These are phyloP conservation scores for Tuta absoluta DNA, from an alignment of 2,888 invertebrate species.

Conservation along the genomic window DNA sequence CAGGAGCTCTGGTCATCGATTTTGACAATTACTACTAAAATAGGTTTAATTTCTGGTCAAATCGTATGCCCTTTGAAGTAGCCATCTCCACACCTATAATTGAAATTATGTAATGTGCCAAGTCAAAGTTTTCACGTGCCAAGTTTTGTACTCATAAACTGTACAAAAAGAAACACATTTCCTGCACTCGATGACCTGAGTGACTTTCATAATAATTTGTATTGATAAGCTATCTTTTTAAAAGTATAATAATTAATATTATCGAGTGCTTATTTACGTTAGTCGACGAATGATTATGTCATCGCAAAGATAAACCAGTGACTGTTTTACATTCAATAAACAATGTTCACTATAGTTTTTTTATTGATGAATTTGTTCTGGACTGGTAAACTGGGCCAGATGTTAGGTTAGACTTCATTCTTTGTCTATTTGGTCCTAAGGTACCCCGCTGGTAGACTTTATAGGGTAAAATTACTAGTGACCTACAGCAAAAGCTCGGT, in stretches of 20 bases:
- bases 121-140: slow-evolving; percentile 2
- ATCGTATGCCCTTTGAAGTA: too few species aligned
- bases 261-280: background rate
- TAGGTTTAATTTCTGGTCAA: too few species aligned
- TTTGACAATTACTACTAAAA: too few species aligned
- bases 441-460: too few species aligned
- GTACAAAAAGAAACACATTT: background rate
- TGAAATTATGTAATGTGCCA: background rate
- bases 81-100: background rate
- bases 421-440: too few species aligned
- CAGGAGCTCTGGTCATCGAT: too few species aligned
- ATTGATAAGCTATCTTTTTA: background rate
- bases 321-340: slow-evolving; percentile 33
- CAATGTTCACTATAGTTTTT: background rate
- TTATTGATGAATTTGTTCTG: background rate
- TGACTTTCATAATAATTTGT: slow-evolving; percentile 4
- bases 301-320: slow-evolving; percentile 42
- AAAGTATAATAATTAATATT: background rate
- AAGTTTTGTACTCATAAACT: background rate
- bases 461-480: too few species aligned
- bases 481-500: too few species aligned
- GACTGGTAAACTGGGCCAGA: background rate
- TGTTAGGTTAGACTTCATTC: background rate
- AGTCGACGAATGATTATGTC: background rate
- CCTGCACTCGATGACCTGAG: background rate